These are phyloP conservation scores for Anniella stebbinsi DNA, from an alignment of 2,797 vertebrate genomes.

Conservation along the genomic window DNA sequence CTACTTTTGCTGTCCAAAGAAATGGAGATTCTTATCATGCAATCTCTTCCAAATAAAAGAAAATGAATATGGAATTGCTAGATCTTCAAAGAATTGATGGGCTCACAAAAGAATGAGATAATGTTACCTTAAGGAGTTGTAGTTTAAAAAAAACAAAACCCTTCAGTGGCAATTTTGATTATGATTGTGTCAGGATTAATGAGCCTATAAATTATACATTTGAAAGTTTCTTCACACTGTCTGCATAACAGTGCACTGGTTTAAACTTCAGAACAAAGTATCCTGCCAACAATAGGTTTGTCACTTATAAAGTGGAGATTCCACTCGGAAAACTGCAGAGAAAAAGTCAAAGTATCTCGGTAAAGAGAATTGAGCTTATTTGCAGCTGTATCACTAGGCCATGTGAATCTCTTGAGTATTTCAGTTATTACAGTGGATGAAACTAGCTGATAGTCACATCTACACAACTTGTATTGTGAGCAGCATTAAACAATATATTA, in stretches of 20 bases:
- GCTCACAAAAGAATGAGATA: conserved; percentile 70
- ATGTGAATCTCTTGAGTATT: conserved; percentile 50
- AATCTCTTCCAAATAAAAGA: conserved; percentile 13
- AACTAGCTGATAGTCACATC: conserved; percentile 45
- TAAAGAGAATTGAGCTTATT: conserved; percentile 62
- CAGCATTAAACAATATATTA: neutral
- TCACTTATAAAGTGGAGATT: conserved; percentile 69
- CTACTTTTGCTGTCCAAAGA: conserved; percentile 4
- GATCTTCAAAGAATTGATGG: conserved; percentile 62
- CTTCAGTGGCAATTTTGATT: conserved; percentile 70
- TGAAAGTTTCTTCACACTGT: conserved; percentile 69
- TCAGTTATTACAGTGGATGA: conserved; percentile 26
- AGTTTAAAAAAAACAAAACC: conserved; percentile 57
- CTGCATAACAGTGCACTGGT: conserved; percentile 67
- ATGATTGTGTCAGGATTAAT: conserved; percentile 67
- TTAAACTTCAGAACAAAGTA: conserved; percentile 58
- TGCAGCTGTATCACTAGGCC: conserved; percentile 60
- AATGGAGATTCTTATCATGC: conserved; percentile 16
- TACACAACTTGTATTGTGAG: neutral
- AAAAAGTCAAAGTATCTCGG: conserved; percentile 55
- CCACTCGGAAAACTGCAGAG: conserved; percentile 68
- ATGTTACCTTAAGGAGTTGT: conserved; percentile 71
- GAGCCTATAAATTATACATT: conserved; percentile 76
- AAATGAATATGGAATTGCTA: conserved; percentile 61
- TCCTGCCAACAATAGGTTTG: conserved; percentile 71